phyloP scores from a whole-genome alignment of 2,888 invertebrate species.

The Argyresthia goedartella region DNA sequence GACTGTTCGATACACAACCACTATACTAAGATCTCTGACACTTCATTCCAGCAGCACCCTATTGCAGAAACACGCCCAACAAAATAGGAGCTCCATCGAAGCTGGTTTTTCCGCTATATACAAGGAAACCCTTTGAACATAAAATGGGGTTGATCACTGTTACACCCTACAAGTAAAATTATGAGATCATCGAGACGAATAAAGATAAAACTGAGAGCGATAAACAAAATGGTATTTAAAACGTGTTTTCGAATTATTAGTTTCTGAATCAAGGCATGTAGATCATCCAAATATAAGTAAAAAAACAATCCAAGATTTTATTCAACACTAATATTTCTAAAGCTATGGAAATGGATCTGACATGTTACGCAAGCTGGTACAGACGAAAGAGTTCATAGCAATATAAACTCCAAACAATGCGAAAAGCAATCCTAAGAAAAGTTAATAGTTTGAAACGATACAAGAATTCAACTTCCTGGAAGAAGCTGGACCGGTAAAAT shows the following conservation, averaged over 20 bases:
- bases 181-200: constrained; percentile 37
- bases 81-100: constrained; percentile 17
- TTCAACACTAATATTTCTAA: no score
- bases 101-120: constrained; percentile 21
- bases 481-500: constrained; percentile 10
- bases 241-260: background rate
- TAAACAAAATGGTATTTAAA: constrained; percentile 5
- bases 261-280: background rate
- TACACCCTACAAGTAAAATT: constrained; percentile 31
- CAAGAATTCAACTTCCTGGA: no score
- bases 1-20: constrained; percentile 45
- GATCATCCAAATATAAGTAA: background rate
- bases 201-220: constrained; percentile 29
- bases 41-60: constrained; percentile 24
- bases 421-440: no score
- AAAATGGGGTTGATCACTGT: constrained; percentile 32
- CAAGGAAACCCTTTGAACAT: constrained; percentile 32
- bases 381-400: no score
- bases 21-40: constrained; percentile 31
- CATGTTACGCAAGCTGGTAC: no score
- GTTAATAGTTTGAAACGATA: no score
- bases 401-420: no score
- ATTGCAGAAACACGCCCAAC: constrained; percentile 19
- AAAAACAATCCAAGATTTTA: background rate
- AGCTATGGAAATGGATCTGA: no score